Percentiles rank a stretch among this genome's conserved stretches.
Conservation (phyloP, 2,888 invertebrate genomes). For the Calameuta filiformis region DNA sequence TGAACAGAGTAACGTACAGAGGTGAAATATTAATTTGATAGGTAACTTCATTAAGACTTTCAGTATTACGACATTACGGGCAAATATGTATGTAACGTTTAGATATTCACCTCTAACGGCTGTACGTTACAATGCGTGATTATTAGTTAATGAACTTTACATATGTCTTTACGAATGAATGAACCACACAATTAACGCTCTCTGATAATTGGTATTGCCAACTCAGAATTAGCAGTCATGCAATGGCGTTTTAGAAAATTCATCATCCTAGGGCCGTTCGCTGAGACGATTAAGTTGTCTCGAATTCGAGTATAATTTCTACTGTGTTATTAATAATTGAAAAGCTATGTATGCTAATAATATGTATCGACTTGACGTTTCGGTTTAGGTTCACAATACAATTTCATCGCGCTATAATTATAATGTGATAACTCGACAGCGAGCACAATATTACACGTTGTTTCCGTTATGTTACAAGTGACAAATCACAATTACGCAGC, state of each 20-base stretch:
- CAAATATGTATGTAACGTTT: not conserved
- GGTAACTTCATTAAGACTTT: not conserved
- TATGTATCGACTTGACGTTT: not conserved
- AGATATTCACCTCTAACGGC: not conserved
- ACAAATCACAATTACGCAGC: constrained; percentile 19
- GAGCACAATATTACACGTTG: not conserved
- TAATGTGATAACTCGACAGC: not conserved
- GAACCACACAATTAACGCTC: not conserved
- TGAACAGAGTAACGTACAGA: not conserved
- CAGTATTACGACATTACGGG: not conserved
- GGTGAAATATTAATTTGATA: not conserved
- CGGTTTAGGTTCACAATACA: not conserved
- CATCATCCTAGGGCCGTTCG: not conserved
- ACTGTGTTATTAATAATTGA: not conserved
- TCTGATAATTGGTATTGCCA: not conserved
- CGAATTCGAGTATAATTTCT: not conserved
- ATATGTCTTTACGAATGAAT: not conserved
- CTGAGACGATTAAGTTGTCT: not conserved
- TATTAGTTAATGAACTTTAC: not conserved
- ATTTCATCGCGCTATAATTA: not conserved
- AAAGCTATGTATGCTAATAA: not conserved
- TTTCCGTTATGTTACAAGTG: constrained; percentile 17
- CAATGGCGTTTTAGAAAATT: not conserved
- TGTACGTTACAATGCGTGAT: not conserved
- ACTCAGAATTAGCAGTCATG: not conserved